Percentiles rank a stretch among this genome's conserved stretches.
These are phyloP conservation scores for Clytia hemisphaerica DNA, from an alignment of 30 jellyfish, hydroid and myxozoan species.

Conservation along the genomic window DNA sequence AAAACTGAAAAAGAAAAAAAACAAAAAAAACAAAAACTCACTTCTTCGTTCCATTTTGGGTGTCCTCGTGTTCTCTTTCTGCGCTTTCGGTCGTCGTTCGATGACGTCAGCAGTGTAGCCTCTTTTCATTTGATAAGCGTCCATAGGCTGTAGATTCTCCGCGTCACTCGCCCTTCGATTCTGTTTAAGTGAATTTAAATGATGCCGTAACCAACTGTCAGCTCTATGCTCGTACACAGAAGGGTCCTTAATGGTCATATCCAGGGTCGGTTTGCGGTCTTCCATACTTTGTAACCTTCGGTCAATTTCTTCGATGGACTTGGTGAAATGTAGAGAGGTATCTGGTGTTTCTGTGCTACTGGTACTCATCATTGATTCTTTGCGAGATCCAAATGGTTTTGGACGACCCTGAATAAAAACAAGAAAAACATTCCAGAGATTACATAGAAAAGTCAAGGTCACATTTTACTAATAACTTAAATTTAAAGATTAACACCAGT, in stretches of 20 bases:
- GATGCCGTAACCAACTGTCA: slow-evolving; percentile 79
- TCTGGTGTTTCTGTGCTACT: background rate
- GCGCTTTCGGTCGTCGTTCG: too few relatives aligned
- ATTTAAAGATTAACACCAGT: too few relatives aligned
- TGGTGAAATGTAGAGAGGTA: background rate
- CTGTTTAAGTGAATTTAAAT: slow-evolving; percentile 51
- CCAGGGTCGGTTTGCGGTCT: slow-evolving; percentile 36
- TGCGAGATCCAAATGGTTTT: background rate
- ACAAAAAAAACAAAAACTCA: too few relatives aligned
- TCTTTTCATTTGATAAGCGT: background rate
- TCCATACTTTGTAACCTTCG: slow-evolving; percentile 7
- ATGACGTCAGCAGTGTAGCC: too few relatives aligned
- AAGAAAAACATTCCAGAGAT: too few relatives aligned
- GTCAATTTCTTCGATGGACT: slow-evolving; percentile 38
- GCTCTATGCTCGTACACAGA: slow-evolving; percentile 55
- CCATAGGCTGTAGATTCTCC: slow-evolving; percentile 1
- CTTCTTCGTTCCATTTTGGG: background rate
- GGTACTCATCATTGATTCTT: background rate
- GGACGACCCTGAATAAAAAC: background rate
- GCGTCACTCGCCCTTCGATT: slow-evolving; percentile 2
- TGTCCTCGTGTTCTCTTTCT: background rate
- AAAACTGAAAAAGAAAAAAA: too few relatives aligned
- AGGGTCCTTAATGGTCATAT: slow-evolving; percentile 34
- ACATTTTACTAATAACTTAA: too few relatives aligned
- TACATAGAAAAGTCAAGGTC: too few relatives aligned